Conservation (phyloP, 2,113 vertebrate genomes). For the Entelurus aequoreus region DNA sequence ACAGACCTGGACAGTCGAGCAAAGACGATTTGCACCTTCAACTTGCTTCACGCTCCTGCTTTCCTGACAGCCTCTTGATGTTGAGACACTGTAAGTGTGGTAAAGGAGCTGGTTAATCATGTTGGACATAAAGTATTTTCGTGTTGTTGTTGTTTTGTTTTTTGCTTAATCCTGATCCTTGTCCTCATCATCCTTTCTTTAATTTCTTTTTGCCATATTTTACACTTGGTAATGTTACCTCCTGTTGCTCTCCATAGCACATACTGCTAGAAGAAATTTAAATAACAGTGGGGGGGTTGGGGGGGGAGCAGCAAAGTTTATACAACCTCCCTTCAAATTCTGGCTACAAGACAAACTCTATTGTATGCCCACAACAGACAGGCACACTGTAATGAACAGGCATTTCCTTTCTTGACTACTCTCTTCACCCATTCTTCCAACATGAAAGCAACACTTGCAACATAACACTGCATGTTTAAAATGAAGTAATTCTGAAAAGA, state of each 20-base stretch:
- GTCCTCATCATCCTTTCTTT: constrained; percentile 26
- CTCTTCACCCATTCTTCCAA: constrained; percentile 31
- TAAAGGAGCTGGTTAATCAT: too few relatives aligned
- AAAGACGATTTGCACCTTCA: constrained; percentile 36
- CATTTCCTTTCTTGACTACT: constrained; percentile 82
- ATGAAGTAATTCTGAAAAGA: too few relatives aligned
- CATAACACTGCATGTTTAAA: too few relatives aligned
- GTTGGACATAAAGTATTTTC: too few relatives aligned
- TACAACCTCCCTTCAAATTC: constrained; percentile 80
- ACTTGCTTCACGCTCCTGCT: too few relatives aligned
- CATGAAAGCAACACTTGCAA: too few relatives aligned
- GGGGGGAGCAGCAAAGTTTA: constrained; percentile 68
- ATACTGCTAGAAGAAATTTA: constrained; percentile 38
- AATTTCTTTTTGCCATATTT: constrained; percentile 31
- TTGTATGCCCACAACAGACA: too few relatives aligned
- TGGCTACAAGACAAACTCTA: constrained; percentile 61
- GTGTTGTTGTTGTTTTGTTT: too few relatives aligned
- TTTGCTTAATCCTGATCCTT: constrained; percentile 13
- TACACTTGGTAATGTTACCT: constrained; percentile 41
- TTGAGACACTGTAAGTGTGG: too few relatives aligned
- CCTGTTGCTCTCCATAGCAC: constrained; percentile 42
- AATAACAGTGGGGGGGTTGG: constrained; percentile 29
- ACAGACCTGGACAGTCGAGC: constrained; percentile 54
- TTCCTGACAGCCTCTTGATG: too few relatives aligned
- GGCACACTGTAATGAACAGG: constrained; percentile 79